Percentiles rank a stretch among this genome's conserved stretches.
phyloP scores from a whole-genome alignment of 2,888 invertebrate species.

The Polietes domitor region DNA sequence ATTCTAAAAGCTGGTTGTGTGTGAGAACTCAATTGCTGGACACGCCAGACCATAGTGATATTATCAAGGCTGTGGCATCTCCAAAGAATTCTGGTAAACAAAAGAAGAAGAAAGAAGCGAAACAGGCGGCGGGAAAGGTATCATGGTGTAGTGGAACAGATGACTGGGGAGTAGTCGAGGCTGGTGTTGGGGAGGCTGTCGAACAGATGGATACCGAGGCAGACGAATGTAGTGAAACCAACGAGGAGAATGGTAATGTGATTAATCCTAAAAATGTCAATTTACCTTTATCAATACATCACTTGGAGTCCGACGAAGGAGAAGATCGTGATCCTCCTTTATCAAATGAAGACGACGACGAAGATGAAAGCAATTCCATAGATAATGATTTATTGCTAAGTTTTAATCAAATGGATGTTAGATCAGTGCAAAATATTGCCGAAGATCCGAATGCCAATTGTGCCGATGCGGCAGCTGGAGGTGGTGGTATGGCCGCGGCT shows the following conservation, averaged over 20 bases:
- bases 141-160: conserved; percentile 90
- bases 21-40: conserved; percentile 88
- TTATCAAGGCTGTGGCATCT: conserved; percentile 70
- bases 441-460: conserved; percentile 83
- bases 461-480: conserved; percentile 75
- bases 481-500: conserved; percentile 72
- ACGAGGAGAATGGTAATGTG: conserved; percentile 89
- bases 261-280: conserved; percentile 79
- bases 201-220: conserved; percentile 72
- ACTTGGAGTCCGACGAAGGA: conserved; percentile 38
- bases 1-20: conserved; percentile 91
- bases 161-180: conserved; percentile 85
- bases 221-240: conserved; percentile 81
- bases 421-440: conserved; percentile 71
- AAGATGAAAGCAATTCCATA: conserved; percentile 84
- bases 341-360: conserved; percentile 80
- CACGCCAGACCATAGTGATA: conserved; percentile 77
- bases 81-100: conserved; percentile 48
- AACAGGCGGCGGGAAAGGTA: conserved; percentile 77
- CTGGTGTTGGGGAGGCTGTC: conserved; percentile 72
- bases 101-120: conserved; percentile 71
- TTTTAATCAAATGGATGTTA: conserved; percentile 83
- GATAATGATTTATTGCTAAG: conserved; percentile 83
- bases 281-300: conserved; percentile 63
- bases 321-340: conserved; percentile 49